Evolutionary conservation across 2,797 vertebrate genomes (phyloP).

Genomic region (Knipowitschia caucasica): DNA sequence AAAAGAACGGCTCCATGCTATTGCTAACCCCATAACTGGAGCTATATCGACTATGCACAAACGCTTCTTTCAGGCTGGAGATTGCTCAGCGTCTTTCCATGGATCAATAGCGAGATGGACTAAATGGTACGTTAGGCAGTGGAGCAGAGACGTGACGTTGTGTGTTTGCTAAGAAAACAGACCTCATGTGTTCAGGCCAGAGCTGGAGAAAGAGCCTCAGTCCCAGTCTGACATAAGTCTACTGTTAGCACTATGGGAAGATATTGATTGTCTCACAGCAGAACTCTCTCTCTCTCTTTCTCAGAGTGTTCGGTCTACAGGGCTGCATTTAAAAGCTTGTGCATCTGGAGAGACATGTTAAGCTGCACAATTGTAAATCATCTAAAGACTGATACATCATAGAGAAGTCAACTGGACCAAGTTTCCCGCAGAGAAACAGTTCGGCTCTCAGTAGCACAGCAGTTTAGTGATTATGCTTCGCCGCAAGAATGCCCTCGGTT

Average conservation of each 20-base stretch:
- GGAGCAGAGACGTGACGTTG: conserved; percentile 52
- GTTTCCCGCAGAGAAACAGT: no score
- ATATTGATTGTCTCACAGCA: conserved; percentile 38
- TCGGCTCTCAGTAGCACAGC: no score
- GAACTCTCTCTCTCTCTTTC: no score
- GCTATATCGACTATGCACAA: conserved; percentile 19
- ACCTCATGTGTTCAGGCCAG: conserved; percentile 56
- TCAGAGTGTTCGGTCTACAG: no score
- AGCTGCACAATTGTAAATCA: neutral
- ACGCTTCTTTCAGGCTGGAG: conserved; percentile 34
- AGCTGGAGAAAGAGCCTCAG: conserved; percentile 59
- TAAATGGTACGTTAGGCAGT: conserved; percentile 66
- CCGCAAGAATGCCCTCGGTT: no score
- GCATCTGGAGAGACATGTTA: neutral
- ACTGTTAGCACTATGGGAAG: conserved; percentile 22
- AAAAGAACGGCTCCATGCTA: conserved; percentile 15
- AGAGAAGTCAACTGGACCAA: no score
- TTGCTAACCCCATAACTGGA: conserved; percentile 16
- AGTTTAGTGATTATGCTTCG: no score
- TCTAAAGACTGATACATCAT: no score
- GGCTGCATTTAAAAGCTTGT: no score
- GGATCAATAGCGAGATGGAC: conserved; percentile 69
- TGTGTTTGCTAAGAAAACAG: conserved; percentile 52
- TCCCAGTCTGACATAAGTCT: conserved; percentile 48
- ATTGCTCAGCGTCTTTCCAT: conserved; percentile 62